Evolutionary conservation across 1,140 invertebrate genomes (phyloP).

Genomic region (Hycleus cichorii): DNA sequence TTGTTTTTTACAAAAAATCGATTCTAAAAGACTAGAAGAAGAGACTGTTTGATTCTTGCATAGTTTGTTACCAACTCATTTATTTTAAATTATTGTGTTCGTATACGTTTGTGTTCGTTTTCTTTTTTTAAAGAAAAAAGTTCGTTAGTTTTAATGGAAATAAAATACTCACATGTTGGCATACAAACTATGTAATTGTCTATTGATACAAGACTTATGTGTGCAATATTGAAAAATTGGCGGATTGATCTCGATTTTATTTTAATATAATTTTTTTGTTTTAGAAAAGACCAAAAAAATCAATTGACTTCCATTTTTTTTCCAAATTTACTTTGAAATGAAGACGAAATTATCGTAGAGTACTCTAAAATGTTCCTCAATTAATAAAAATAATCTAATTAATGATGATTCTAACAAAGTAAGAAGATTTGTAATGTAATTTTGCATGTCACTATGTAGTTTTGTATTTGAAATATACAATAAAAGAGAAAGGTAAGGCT

Average conservation of each 20-base stretch:
- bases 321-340: too few species aligned
- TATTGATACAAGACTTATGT: constrained; percentile 4
- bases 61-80: constrained; percentile 3
- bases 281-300: too few species aligned
- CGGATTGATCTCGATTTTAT: background rate
- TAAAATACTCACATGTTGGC: too few species aligned
- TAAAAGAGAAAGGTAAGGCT: background rate
- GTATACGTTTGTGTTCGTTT: too few species aligned
- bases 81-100: too few species aligned
- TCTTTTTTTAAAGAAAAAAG: too few species aligned
- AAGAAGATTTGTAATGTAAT: constrained; percentile 10
- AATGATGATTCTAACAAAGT: background rate
- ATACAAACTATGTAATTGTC: constrained; percentile 8
- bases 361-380: too few species aligned
- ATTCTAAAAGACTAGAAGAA: constrained; percentile 11
- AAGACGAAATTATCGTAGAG: too few species aligned
- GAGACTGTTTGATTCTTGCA: constrained; percentile 10
- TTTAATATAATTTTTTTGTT: too few species aligned
- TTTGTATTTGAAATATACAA: constrained; percentile 9
- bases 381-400: too few species aligned
- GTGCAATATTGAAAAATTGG: constrained; percentile 7
- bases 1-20: constrained; percentile 2
- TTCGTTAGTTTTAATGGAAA: too few species aligned
- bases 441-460: constrained; percentile 15
- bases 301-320: too few species aligned